phyloP scores from a whole-genome alignment of 2,888 invertebrate genomes.

The Nipponacmea schrenckii region DNA sequence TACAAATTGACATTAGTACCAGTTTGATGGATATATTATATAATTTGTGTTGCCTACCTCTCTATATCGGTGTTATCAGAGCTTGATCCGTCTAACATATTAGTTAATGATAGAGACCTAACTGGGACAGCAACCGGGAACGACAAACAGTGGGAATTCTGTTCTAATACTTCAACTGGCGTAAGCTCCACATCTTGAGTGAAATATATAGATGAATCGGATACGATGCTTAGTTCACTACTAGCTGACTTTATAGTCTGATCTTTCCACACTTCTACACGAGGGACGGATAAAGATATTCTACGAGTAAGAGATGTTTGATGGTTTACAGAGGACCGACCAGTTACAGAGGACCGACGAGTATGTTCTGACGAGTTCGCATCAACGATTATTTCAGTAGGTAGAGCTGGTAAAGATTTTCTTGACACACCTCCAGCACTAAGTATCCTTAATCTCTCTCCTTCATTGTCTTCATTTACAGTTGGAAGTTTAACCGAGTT shows the following conservation, averaged over 20 bases:
- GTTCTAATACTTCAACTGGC: neutral
- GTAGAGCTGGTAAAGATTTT: too few species aligned
- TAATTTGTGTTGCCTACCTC: too few species aligned
- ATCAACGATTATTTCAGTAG: neutral
- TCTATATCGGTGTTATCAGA: too few species aligned
- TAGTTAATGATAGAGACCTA: neutral
- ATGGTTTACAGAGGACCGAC: neutral
- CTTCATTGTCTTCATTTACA: constrained; percentile 16
- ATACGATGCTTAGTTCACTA: neutral
- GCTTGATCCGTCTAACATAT: neutral
- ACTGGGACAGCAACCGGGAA: neutral
- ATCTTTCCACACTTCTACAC: too few species aligned
- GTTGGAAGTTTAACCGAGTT: constrained; percentile 11
- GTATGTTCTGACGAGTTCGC: neutral
- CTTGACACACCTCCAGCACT: neutral
- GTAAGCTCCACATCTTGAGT: neutral
- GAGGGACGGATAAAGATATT: neutral
- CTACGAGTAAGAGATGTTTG: neutral
- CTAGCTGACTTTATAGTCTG: neutral
- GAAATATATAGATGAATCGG: neutral
- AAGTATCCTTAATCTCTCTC: neutral
- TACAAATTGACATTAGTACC: too few species aligned
- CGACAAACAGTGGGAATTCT: neutral
- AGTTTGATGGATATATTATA: too few species aligned
- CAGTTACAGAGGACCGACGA: too few species aligned